A percentile compares a stretch with the other conserved stretches of the same genome.
phyloP scores from a whole-genome alignment of 2,113 vertebrate genomes.

The Cololabis saira region DNA sequence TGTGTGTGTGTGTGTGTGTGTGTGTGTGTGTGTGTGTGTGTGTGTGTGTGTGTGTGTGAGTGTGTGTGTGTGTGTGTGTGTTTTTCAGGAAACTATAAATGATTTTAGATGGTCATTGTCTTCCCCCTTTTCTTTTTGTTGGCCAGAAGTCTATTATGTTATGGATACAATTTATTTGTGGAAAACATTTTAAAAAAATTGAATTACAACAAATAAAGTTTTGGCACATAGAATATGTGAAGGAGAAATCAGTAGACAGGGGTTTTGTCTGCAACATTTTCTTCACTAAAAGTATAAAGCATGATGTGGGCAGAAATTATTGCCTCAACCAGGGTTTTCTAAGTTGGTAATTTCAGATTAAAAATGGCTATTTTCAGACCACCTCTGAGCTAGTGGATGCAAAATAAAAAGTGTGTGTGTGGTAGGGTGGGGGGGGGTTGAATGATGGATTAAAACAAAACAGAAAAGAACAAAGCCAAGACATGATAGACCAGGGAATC shows the following conservation, averaged over 20 bases:
- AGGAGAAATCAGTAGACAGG: too few species aligned
- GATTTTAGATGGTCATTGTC: conserved; percentile 64
- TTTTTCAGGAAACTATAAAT: conserved; percentile 82
- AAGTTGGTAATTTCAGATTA: conserved; percentile 44
- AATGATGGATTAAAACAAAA: background rate
- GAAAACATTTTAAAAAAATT: too few species aligned
- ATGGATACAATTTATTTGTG: too few species aligned
- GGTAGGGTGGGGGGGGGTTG: too few species aligned
- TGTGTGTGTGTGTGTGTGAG: conserved; percentile 68
- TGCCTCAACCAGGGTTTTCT: conserved; percentile 19
- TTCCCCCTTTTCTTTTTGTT: conserved; percentile 18
- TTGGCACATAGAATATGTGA: too few species aligned
- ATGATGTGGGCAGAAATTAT: conserved; percentile 30
- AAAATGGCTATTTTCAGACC: conserved; percentile 38
- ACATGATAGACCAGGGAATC: conserved; percentile 50
- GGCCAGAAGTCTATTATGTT: background rate
- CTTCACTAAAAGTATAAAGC: conserved; percentile 15
- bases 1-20: conserved; percentile 71
- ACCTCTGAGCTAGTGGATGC: conserved; percentile 46
- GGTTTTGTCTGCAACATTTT: too few species aligned
- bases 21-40: conserved; percentile 74
- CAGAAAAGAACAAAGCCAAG: conserved; percentile 46
- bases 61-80: conserved; percentile 69
- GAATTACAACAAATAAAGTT: too few species aligned
- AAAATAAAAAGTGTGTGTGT: conserved; percentile 4